phyloP scores from a whole-genome alignment of 2,113 vertebrate species.

The Osmerus mordax region DNA sequence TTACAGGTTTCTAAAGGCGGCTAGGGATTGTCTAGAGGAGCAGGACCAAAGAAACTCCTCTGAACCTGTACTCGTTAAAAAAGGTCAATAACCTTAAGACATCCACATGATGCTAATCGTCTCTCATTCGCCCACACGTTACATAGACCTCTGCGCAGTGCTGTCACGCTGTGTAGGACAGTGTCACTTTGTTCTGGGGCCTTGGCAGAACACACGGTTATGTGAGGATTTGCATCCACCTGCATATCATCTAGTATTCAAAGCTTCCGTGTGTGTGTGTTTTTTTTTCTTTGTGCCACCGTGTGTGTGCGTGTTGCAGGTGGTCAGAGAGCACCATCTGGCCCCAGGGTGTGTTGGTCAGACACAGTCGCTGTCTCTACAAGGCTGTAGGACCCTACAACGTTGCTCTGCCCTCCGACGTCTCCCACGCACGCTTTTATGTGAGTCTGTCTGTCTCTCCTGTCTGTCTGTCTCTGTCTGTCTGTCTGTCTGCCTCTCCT shows the following conservation, averaged over 20 bases:
- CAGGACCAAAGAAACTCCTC: too few species aligned
- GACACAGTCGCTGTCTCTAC: constrained; percentile 92
- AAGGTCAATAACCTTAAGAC: too few species aligned
- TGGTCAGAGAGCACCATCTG: constrained; percentile 97
- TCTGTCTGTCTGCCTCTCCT: not conserved
- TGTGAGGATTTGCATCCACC: not conserved
- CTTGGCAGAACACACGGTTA: not conserved
- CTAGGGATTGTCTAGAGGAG: too few species aligned
- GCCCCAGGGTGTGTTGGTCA: constrained; percentile 96
- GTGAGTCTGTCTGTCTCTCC: constrained; percentile 73
- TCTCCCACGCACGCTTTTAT: constrained; percentile 96
- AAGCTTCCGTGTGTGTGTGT: not conserved
- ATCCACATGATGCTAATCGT: too few species aligned
- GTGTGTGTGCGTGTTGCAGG: constrained; percentile 62
- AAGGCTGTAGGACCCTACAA: constrained; percentile 95
- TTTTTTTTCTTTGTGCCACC: not conserved
- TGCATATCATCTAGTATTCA: not conserved
- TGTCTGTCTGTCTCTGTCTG: not conserved
- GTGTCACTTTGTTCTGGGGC: too few species aligned
- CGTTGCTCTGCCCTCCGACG: constrained; percentile 94
- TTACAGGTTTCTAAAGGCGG: too few species aligned
- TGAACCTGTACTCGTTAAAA: too few species aligned
- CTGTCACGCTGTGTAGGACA: too few species aligned
- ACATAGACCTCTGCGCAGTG: too few species aligned
- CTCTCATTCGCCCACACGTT: too few species aligned